Conservation (phyloP, 2,888 invertebrate species). For the Entomobrya multifasciata region DNA sequence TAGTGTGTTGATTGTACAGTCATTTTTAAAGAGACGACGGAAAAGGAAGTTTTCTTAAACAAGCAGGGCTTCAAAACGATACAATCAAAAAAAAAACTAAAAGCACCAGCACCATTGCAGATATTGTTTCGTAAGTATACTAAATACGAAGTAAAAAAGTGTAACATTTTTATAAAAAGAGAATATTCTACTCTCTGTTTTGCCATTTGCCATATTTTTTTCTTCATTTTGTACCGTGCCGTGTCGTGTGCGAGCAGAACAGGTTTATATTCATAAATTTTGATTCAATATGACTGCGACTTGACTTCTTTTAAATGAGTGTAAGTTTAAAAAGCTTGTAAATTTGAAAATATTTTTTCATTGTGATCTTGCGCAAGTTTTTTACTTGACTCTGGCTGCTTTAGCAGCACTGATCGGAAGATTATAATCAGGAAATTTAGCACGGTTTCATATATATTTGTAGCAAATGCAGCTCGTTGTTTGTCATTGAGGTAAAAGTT, state of each 20-base stretch:
- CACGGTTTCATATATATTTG: constrained; percentile 59
- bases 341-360: constrained; percentile 7
- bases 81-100: neutral
- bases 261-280: constrained; percentile 19
- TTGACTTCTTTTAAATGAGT: constrained; percentile 40
- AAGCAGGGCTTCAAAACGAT: neutral
- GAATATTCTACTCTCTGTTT: neutral
- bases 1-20: neutral
- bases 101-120: constrained; percentile 33
- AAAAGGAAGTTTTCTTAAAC: constrained; percentile 57
- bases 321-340: constrained; percentile 43
- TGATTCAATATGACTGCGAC: constrained; percentile 16
- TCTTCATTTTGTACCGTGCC: constrained; percentile 11
- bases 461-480: constrained; percentile 49
- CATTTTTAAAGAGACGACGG: constrained; percentile 9
- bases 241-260: constrained; percentile 67
- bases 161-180: constrained; percentile 1
- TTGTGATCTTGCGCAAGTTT: constrained; percentile 1
- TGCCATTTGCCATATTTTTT: constrained; percentile 24
- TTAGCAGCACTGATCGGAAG: constrained; percentile 59
- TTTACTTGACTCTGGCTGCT: constrained; percentile 40
- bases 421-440: constrained; percentile 56
- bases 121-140: constrained; percentile 7
- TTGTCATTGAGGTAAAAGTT: too few species aligned
- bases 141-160: neutral